Conservation (phyloP, 2,797 vertebrate species). For the Huso huso region DNA sequence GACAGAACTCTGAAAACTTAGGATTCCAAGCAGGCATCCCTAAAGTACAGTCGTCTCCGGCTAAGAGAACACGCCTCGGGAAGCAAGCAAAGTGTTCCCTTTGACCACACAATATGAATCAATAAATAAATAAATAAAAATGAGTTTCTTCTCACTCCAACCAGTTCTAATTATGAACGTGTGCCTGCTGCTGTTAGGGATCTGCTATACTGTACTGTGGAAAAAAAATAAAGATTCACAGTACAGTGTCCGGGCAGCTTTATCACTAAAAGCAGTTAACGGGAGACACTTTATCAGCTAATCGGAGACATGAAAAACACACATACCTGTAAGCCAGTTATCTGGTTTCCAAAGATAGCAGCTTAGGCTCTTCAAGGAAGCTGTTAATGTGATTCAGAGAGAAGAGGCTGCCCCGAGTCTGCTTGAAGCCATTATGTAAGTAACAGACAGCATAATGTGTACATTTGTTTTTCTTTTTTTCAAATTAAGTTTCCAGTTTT, state of each 20-base stretch:
- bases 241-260: background rate
- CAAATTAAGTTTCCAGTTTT: no score
- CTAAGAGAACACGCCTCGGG: no score
- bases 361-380: background rate
- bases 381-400: background rate
- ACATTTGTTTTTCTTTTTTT: no score
- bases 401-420: conserved; percentile 1
- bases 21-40: no score
- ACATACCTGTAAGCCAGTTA: background rate
- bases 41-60: no score
- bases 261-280: background rate
- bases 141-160: background rate
- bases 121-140: background rate
- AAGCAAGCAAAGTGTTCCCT: no score
- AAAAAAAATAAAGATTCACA: background rate
- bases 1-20: no score
- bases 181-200: background rate
- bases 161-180: no score
- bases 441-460: background rate
- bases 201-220: background rate
- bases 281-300: background rate
- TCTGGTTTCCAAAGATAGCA: background rate
- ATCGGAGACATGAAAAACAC: background rate
- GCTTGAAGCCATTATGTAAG: background rate
- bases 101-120: no score